Evolutionary conservation across 2,113 vertebrate species (phyloP).

Genomic region (Aphyosemion australe): DNA sequence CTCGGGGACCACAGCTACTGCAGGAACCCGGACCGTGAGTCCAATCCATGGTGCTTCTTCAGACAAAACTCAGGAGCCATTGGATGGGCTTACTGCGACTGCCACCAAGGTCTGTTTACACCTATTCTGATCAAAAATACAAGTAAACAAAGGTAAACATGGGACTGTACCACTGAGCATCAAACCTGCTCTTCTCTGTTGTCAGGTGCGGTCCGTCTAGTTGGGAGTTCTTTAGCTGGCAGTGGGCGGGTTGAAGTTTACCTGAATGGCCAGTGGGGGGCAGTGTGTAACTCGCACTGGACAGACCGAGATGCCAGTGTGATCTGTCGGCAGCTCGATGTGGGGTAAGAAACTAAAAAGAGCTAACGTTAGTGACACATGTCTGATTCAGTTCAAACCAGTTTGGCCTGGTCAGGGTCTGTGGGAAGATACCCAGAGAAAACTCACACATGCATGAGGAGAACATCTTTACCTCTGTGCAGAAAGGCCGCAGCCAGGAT

Average conservation of each 20-base stretch:
- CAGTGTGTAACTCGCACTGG: constrained; percentile 87
- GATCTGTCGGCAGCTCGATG: constrained; percentile 88
- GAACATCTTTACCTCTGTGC: no score
- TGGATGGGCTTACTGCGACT: constrained; percentile 90
- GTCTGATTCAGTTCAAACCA: background rate
- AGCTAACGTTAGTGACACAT: no score
- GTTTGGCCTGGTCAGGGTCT: background rate
- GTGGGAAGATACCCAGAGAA: no score
- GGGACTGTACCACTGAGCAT: background rate
- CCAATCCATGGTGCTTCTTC: constrained; percentile 91
- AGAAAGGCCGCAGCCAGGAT: no score
- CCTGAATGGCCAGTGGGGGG: constrained; percentile 86
- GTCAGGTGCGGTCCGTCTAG: constrained; percentile 82
- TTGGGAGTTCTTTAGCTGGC: constrained; percentile 72
- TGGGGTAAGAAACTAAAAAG: constrained; percentile 73
- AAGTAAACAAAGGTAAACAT: no score
- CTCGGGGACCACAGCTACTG: constrained; percentile 90
- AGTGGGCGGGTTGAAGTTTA: constrained; percentile 84
- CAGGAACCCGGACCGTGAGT: constrained; percentile 87
- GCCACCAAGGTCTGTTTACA: constrained; percentile 83
- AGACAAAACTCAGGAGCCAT: constrained; percentile 86
- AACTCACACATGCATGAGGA: no score
- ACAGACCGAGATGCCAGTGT: constrained; percentile 88
- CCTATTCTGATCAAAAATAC: fast-evolving
- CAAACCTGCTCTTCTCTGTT: background rate